A percentile compares a stretch with the other conserved stretches of the same genome.
phyloP scores from a whole-genome alignment of 2,113 vertebrate genomes.

The Brachionichthys hirsutus region DNA sequence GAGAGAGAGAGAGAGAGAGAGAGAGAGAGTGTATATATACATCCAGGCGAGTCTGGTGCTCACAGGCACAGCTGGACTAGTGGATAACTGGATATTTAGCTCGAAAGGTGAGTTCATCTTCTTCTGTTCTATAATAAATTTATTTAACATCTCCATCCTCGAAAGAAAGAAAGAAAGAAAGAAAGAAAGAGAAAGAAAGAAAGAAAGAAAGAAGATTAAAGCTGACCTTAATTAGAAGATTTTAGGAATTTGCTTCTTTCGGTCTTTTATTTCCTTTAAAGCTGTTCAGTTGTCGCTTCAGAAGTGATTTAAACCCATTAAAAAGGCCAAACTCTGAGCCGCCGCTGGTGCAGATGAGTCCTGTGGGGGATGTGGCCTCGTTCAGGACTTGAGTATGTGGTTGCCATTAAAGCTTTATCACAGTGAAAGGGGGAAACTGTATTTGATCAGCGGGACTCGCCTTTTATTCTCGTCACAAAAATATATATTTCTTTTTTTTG shows the following conservation, averaged over 20 bases:
- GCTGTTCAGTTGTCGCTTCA: background rate
- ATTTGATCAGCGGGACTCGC: constrained; percentile 48
- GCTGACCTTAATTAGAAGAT: background rate
- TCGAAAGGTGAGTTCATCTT: constrained; percentile 67
- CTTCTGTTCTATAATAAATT: constrained; percentile 17
- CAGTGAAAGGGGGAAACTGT: constrained; percentile 10
- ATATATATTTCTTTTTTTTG: constrained; percentile 19
- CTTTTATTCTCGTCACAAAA: constrained; percentile 33
- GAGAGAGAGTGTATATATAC: constrained; percentile 70
- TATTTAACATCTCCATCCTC: constrained; percentile 8
- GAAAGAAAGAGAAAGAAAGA: background rate
- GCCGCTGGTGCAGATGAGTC: constrained; percentile 43
- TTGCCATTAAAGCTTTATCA: constrained; percentile 27
- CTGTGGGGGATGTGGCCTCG: constrained; percentile 52
- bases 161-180: background rate
- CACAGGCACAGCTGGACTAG: constrained; percentile 73
- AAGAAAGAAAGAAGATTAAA: background rate
- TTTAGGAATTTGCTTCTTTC: background rate
- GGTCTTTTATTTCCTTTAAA: background rate
- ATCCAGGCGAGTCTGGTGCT: constrained; percentile 73
- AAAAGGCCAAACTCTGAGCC: constrained; percentile 6
- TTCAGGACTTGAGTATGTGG: constrained; percentile 10
- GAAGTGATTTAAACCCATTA: background rate
- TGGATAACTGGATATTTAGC: constrained; percentile 63
- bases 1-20: constrained; percentile 35